phyloP scores from a whole-genome alignment of 2,113 vertebrate species.

The Himantopus leucocephalus region DNA sequence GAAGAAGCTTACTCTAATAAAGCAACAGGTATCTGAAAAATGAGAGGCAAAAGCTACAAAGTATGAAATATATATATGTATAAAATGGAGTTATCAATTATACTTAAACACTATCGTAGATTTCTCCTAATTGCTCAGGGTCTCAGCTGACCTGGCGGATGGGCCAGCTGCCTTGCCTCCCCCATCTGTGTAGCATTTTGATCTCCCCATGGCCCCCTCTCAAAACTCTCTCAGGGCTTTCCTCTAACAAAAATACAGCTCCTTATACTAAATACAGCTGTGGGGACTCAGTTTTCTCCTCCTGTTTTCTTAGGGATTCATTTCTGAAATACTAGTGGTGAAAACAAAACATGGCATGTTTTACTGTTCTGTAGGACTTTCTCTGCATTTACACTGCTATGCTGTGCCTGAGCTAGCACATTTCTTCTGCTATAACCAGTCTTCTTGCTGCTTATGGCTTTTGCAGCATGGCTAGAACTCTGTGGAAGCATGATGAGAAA shows the following conservation, averaged over 20 bases:
- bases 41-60: background rate
- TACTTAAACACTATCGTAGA: background rate
- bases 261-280: background rate
- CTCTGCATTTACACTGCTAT: background rate
- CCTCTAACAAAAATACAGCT: background rate
- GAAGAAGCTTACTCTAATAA: background rate
- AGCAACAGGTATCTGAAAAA: background rate
- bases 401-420: background rate
- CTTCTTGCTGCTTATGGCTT: background rate
- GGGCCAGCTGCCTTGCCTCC: background rate
- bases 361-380: background rate
- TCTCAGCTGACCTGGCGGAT: background rate
- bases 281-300: background rate
- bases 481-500: background rate
- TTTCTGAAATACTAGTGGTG: background rate
- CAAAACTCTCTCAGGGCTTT: background rate
- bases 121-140: background rate
- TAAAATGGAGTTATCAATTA: background rate
- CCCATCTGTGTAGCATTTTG: background rate
- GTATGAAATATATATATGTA: background rate
- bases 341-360: background rate
- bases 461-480: background rate
- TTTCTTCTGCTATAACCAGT: background rate
- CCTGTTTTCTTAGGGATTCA: background rate
- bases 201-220: background rate